Percentiles rank a stretch among this genome's conserved stretches.
These are phyloP conservation scores for Alcis repandata DNA, from an alignment of 2,888 invertebrate species.

Conservation along the genomic window DNA sequence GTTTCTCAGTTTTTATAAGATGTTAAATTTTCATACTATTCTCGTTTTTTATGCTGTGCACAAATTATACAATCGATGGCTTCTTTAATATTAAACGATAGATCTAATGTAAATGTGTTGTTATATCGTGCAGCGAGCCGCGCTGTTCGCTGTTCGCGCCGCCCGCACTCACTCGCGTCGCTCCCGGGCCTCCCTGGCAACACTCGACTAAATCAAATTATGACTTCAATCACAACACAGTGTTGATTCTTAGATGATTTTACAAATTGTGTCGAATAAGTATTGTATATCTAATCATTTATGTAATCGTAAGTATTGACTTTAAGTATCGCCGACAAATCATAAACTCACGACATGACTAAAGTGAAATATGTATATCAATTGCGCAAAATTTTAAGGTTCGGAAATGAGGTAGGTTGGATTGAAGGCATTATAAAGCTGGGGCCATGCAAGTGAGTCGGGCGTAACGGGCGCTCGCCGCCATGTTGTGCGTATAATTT, in stretches of 20 bases:
- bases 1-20: slow-evolving; percentile 84
- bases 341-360: background rate
- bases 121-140: slow-evolving; percentile 71
- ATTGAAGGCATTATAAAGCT: slow-evolving; percentile 23
- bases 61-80: slow-evolving; percentile 76
- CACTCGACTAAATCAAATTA: slow-evolving; percentile 7
- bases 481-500: slow-evolving; percentile 72
- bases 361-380: background rate
- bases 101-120: slow-evolving; percentile 70
- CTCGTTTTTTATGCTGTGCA: slow-evolving; percentile 82
- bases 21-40: slow-evolving; percentile 79
- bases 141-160: background rate
- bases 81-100: slow-evolving; percentile 72
- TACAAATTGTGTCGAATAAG: background rate
- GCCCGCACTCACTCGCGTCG: slow-evolving; percentile 8
- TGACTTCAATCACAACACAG: slow-evolving; percentile 14
- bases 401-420: background rate
- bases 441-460: slow-evolving; percentile 33
- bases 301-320: background rate
- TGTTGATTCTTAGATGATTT: background rate
- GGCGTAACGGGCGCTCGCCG: slow-evolving; percentile 51
- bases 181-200: slow-evolving; percentile 4
- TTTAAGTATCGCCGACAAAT: background rate
- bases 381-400: background rate
- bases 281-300: slow-evolving; percentile 10